Percentiles rank a stretch among this genome's conserved stretches.
Evolutionary conservation across 1,140 invertebrate species (phyloP).

Genomic region (Cephus cinctus): DNA sequence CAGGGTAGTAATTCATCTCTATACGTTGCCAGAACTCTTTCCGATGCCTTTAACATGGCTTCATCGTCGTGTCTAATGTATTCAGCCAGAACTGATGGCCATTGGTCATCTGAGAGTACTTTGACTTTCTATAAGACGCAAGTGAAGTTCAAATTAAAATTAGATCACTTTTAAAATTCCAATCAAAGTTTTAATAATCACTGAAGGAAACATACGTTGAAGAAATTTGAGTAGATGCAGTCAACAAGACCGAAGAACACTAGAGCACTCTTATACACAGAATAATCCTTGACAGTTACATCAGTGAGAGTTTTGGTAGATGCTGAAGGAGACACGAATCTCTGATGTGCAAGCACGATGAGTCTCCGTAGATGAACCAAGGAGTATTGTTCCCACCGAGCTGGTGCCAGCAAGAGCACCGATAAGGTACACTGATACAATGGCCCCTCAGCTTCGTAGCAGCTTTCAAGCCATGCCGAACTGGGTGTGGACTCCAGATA

Average conservation of each 20-base stretch:
- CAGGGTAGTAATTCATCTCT: constrained; percentile 89
- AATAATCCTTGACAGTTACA: constrained; percentile 68
- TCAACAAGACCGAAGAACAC: constrained; percentile 83
- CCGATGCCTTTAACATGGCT: constrained; percentile 81
- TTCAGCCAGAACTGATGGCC: constrained; percentile 86
- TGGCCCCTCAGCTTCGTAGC: constrained; percentile 87
- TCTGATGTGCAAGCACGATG: constrained; percentile 75
- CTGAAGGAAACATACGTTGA: constrained; percentile 61
- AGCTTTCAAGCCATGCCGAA: constrained; percentile 72
- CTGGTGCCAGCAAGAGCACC: constrained; percentile 73
- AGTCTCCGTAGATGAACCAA: constrained; percentile 75
- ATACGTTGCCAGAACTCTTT: constrained; percentile 76
- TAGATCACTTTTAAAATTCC: constrained; percentile 3
- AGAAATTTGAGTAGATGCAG: constrained; percentile 72
- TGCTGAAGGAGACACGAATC: constrained; percentile 61
- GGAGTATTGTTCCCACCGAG: constrained; percentile 68
- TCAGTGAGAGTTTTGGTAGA: constrained; percentile 59
- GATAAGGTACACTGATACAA: constrained; percentile 83
- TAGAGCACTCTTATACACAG: constrained; percentile 81
- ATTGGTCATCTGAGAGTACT: constrained; percentile 75
- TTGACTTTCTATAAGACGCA: constrained; percentile 66
- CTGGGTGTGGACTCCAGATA: constrained; percentile 65
- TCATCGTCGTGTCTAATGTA: constrained; percentile 95
- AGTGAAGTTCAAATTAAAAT: background rate
- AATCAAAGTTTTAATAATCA: constrained; percentile 1